Conservation (phyloP, 2,888 invertebrate genomes). For the Eupithecia dodoneata region DNA sequence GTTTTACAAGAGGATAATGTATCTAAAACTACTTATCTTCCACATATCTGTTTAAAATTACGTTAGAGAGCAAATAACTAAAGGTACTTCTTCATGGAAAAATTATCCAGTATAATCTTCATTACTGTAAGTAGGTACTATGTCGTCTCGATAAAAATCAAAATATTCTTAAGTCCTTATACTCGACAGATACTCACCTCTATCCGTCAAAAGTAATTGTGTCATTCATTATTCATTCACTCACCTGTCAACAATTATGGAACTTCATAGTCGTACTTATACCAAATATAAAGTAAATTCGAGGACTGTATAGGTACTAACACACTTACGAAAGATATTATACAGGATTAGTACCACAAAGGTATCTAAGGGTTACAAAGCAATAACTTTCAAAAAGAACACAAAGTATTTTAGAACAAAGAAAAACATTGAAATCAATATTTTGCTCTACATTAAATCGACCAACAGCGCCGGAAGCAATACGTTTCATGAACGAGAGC, state of each 20-base stretch:
- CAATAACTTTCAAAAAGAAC: not conserved
- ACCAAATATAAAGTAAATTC: no score
- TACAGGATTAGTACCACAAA: not conserved
- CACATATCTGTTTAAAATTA: not conserved
- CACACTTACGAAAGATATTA: not conserved
- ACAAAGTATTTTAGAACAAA: not conserved
- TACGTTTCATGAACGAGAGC: slow-evolving; percentile 24
- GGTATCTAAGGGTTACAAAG: not conserved
- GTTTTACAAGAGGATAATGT: not conserved
- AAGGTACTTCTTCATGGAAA: not conserved
- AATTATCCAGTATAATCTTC: no score
- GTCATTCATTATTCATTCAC: no score
- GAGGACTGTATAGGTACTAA: no score
- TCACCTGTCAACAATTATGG: no score
- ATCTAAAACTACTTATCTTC: not conserved
- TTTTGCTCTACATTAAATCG: not conserved
- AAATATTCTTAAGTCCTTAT: no score
- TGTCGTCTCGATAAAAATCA: no score
- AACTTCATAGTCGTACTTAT: no score
- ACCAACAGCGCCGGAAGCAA: slow-evolving; percentile 5
- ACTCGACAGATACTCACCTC: no score
- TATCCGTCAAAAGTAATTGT: no score
- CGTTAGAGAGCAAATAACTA: not conserved
- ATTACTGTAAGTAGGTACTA: no score
- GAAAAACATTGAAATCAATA: not conserved